Base-by-base conservation (phyloP, 2,888 invertebrate genomes). In the Gortyna flavago region DNA sequence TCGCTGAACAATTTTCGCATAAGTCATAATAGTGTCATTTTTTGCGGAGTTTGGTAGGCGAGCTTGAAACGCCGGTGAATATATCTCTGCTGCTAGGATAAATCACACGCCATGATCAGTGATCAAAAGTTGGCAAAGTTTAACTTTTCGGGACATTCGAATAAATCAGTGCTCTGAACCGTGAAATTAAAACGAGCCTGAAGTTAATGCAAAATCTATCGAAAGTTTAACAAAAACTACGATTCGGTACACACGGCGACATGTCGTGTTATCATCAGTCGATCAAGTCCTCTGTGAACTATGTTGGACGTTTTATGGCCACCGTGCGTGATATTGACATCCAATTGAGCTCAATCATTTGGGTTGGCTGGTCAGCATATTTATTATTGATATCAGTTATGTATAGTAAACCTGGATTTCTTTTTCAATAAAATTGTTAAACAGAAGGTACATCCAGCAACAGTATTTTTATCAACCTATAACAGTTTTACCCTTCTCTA, bases 41-140 rank as follows among this genome's bases (percentile, higher is more conserved):
- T 91, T 92, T 90, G 86, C 85, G 82, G 84, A 87, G 82, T 85
- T 86, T 71, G 86, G 84, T 86, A 83, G 77, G 85, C 72, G 82
- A 80, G 80, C 85, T 83, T 79, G 79, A 85, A 81, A 65, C 84
- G 81, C 70, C 69, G 73, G 81, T 83, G 89, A 84, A 93, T 93
- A 93, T 92, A 93, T 93, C 91, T 93, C 88, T 79, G 75, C 79
- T 79, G 83, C 84, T 90, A 72, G 87, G 83, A 93, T 94, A 94
- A 94, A 95, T 95, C 94, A 92, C 89, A 92, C 84, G 88, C 89
- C 87, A 90, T 91, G 93, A 94, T 94, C 93, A 91, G 92, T 89
- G 93, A 93, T 94, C 94, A 92, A 91, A 94, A 94, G 89, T 93
- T 94, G 89, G 91, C 89, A 90, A 93, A 93, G 92, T 93, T 94